These are phyloP conservation scores for Mellilla xanthometata DNA, from an alignment of 2,888 invertebrate genomes.

Conservation along the genomic window DNA sequence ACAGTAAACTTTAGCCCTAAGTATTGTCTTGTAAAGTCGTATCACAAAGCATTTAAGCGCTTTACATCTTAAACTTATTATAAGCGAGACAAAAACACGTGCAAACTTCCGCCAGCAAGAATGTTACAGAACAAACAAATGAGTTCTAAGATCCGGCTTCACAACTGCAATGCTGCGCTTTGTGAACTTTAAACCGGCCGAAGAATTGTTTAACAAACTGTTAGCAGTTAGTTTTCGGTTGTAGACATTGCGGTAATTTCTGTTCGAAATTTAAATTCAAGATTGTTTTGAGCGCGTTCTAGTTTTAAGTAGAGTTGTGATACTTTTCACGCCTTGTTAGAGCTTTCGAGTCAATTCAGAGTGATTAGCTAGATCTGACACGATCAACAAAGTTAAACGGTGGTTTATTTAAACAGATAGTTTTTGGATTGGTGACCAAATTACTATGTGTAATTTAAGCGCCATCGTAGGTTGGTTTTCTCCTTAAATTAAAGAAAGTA, in stretches of 20 bases:
- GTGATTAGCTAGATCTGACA: too few relatives aligned
- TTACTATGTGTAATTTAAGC: too few relatives aligned
- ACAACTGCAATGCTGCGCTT: constrained; percentile 12
- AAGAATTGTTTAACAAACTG: constrained; percentile 14
- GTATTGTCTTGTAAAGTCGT: background rate
- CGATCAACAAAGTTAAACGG: too few relatives aligned
- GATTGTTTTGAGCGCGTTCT: too few relatives aligned
- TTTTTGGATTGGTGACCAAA: too few relatives aligned
- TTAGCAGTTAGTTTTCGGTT: constrained; percentile 1
- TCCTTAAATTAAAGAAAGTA: too few relatives aligned
- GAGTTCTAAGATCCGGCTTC: constrained; percentile 15
- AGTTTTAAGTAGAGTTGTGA: too few relatives aligned
- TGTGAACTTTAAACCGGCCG: constrained; percentile 11
- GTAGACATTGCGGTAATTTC: constrained; percentile 11
- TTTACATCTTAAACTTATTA: background rate
- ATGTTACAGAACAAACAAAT: constrained; percentile 10
- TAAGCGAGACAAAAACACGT: background rate
- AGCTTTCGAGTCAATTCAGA: too few relatives aligned
- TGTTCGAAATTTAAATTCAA: background rate
- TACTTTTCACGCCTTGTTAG: too few relatives aligned
- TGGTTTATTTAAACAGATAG: too few relatives aligned
- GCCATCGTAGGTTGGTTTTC: too few relatives aligned
- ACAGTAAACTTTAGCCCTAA: background rate
- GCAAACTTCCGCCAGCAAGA: constrained; percentile 4
- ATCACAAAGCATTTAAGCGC: background rate